Base-by-base conservation (phyloP, 2,888 invertebrate genomes). In the Axea sp. region DNA sequence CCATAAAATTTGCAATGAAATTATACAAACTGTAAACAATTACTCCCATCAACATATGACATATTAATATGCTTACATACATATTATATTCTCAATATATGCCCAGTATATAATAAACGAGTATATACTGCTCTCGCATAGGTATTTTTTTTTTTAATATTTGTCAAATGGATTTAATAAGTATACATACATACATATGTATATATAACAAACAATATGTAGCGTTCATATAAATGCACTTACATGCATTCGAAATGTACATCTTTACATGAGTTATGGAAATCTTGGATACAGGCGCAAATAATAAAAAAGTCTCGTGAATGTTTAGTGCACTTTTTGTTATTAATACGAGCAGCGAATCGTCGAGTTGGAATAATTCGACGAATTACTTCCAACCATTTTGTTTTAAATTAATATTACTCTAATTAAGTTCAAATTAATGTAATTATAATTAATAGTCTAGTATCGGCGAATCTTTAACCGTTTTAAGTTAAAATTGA, bases 241-340 rank as follows among this genome's bases (percentile, higher is more conserved):
- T 62, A 64, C 43, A 64, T 64, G 33, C 43, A 51, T 64, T 41
- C 33, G 51, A 51, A 41, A 64, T 26, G 51, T 41, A 51, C 51
- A 49, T 64, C 51, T 64, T 64, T 64, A 49, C 62, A 62, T 62
- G 49, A 62, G 62, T 24, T 39, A 49, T 47, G 60, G 37, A 37
- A 37, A 47, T 60, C 6, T 47, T 39, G 15, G 17, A 28, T 22
- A 15, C 26, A 30, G 19, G 24, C 22, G 31, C 14, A 28, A 41
- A 57, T 28, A 4, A 12, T 5, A 26, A 47, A 37, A 28, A 47
- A 12, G 7, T 17, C 19, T 47, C 14, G 37, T 47, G 28, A 60
- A 45, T 60, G 47, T 37, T 47, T 28, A 41, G 30, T 41, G 3
- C 30, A 3, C 14, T 24, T 24, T 24, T 24, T 41, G 14, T 3